Conservation (phyloP, 2,888 invertebrate genomes). For the Apeira syringaria region DNA sequence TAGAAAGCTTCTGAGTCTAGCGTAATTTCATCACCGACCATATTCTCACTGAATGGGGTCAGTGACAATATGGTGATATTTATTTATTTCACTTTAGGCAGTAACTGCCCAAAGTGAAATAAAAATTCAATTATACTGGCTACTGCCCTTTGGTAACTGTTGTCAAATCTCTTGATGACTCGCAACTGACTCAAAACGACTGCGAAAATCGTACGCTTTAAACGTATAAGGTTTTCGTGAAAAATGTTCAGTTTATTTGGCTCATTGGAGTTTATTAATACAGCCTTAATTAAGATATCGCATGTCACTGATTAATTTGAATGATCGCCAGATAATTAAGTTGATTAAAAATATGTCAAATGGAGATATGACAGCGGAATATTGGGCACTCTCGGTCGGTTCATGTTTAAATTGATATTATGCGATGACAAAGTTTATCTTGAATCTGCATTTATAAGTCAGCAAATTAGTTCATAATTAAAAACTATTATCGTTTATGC, state of each 20-base stretch:
- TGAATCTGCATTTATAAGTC: neutral
- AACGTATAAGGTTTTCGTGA: slow-evolving; percentile 50
- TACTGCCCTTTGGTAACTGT: no score
- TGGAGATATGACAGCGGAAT: slow-evolving; percentile 26
- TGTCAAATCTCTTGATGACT: no score
- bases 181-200: no score
- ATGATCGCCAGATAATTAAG: slow-evolving; percentile 61
- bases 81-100: no score
- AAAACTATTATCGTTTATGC: no score
- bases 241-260: slow-evolving; percentile 69
- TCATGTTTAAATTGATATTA: slow-evolving; percentile 9
- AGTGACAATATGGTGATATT: no score
- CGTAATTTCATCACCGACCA: no score
- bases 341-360: slow-evolving; percentile 70
- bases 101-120: no score
- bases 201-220: slow-evolving; percentile 9
- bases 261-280: slow-evolving; percentile 67
- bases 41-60: no score
- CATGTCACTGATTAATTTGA: slow-evolving; percentile 69
- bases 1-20: no score
- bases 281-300: slow-evolving; percentile 76
- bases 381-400: slow-evolving; percentile 7
- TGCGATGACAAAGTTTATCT: slow-evolving; percentile 9
- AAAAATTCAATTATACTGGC: no score
- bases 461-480: no score